Conservation (phyloP, 2,797 vertebrate genomes). For the Rhynchonycteris naso region DNA sequence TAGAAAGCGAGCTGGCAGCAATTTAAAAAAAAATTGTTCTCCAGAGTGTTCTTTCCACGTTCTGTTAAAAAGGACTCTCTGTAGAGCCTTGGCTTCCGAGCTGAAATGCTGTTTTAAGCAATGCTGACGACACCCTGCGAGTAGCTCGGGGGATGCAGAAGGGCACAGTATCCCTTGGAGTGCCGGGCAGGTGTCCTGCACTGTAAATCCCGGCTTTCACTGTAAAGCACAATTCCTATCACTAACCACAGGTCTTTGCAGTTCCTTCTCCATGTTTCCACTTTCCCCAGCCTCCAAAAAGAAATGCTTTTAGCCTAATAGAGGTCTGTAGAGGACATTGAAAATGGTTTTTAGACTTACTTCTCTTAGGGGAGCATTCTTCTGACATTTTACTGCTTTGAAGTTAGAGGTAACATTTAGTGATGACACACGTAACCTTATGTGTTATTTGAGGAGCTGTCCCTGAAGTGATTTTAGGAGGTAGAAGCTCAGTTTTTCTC, state of each 20-base stretch:
- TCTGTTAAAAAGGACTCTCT: slow-evolving; percentile 56
- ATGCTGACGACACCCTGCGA: slow-evolving; percentile 72
- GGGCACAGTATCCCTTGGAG: not conserved
- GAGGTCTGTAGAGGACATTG: not conserved
- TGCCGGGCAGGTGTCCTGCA: not conserved
- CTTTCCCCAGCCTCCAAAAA: not conserved
- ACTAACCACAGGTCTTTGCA: not conserved
- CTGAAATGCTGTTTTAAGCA: slow-evolving; percentile 66
- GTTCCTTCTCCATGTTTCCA: not conserved
- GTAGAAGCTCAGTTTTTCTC: not conserved
- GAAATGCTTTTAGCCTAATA: not conserved
- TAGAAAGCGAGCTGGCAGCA: slow-evolving; percentile 48
- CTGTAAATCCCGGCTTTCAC: not conserved
- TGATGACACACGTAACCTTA: not conserved
- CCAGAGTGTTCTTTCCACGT: not conserved
- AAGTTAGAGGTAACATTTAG: not conserved
- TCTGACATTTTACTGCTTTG: slow-evolving; percentile 13
- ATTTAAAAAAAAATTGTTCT: slow-evolving; percentile 25
- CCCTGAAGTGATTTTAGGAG: not conserved
- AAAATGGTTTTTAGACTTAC: not conserved
- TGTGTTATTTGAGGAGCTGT: not conserved
- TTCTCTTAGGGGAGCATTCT: not conserved
- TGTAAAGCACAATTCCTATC: not conserved
- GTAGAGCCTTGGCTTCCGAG: slow-evolving; percentile 71
- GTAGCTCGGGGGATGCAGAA: slow-evolving; percentile 46